phyloP scores from a whole-genome alignment of 1,140 invertebrate genomes.

The Orussus abietinus region DNA sequence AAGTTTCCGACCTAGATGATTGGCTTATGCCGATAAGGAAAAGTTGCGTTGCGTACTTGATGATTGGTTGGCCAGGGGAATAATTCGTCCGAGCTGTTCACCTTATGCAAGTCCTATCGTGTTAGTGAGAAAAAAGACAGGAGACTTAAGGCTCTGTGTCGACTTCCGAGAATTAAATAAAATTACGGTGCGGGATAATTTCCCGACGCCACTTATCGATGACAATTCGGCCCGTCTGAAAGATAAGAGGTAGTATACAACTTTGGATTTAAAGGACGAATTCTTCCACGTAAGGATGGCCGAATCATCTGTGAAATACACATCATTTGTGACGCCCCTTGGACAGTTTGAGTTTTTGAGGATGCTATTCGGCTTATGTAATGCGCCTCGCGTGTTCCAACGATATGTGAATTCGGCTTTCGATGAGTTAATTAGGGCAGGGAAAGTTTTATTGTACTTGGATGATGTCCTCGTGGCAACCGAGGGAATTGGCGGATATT shows the following conservation, averaged over 20 bases:
- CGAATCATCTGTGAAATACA: neutral
- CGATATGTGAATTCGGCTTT: no score
- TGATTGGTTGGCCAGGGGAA: neutral
- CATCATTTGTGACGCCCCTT: neutral
- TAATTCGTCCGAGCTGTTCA: neutral
- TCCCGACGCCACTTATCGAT: neutral
- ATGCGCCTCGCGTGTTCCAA: no score
- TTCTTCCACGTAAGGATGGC: no score
- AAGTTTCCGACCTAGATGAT: no score
- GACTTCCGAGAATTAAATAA: neutral
- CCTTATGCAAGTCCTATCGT: constrained; percentile 2
- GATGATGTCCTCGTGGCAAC: no score
- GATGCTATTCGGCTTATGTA: constrained; percentile 1
- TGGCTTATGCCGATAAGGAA: no score
- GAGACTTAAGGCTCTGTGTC: neutral
- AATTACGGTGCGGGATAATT: neutral
- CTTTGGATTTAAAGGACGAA: no score
- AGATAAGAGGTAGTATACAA: no score
- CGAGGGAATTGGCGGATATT: no score
- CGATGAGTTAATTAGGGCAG: no score
- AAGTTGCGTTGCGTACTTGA: neutral
- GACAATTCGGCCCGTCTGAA: neutral
- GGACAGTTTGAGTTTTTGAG: constrained; percentile 1
- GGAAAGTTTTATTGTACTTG: no score
- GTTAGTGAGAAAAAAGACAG: neutral